Base-by-base conservation (phyloP, 2,888 invertebrate genomes). In the Chloroclystis v-ata region DNA sequence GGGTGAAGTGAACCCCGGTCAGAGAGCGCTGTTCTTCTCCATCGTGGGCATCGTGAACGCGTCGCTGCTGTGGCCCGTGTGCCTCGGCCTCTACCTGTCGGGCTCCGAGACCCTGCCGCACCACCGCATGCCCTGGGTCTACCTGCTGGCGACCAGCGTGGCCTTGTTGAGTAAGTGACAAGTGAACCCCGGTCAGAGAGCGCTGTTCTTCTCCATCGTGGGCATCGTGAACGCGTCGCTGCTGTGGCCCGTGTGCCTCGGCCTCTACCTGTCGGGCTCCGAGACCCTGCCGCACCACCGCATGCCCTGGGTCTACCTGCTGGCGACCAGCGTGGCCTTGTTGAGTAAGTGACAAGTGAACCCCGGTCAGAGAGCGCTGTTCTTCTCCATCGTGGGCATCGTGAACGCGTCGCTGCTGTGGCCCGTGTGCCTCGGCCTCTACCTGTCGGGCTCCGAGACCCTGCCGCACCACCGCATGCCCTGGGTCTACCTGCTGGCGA, bases 21-120 rank as follows among this genome's bases (percentile, higher is more conserved):
- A 97, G 84, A 93, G 97, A 44, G 96, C 98, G 1, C 85, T 98
- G 59, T 97, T 98, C 82, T 97, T 98, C 87, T 95, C 97, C 0
- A 91, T 96, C 24, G 91, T 98, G 64, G 98, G 98, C 37, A 89
- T 97, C 60, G 91, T 97, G 72, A 97, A 97, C 79, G 94, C 95
- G 11, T 89, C 95, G 4, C 86, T 98, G 49, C 89, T 97, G 66
- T 97, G 97, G 97, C 97, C 97, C n/a, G 85, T 97, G 41, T 93
- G 96, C 67, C 82, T 97, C 52, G 93, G 94, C 14, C 89, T 98
- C 10, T 95, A 96, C 78, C 92, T 97, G 63, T 94, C 95, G 28
- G 95, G 96, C 45, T 91, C 93, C 0, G 98, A 98, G 85, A 92
- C 91, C 61, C 89, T 98, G 63, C 91, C 85, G 1, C 95, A 95